phyloP scores from a whole-genome alignment of 2,113 vertebrate genomes.

The Formicarius rufipectus region DNA sequence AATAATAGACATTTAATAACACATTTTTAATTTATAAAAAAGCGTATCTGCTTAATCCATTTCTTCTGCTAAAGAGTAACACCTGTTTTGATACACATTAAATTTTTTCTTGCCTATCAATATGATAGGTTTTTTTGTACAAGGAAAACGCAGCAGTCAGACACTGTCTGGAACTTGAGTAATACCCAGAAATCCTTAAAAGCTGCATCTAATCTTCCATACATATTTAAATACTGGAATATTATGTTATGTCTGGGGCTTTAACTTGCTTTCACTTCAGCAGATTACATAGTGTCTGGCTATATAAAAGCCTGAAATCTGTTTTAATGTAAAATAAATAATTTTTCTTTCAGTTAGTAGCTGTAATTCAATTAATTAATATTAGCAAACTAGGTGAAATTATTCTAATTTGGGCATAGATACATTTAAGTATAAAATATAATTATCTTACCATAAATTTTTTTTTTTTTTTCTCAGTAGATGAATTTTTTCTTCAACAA shows the following conservation, averaged over 20 bases:
- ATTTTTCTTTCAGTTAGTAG: background rate
- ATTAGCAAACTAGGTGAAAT: background rate
- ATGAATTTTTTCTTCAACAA: background rate
- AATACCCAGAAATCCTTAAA: conserved; percentile 59
- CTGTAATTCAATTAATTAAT: background rate
- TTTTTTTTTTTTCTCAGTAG: background rate
- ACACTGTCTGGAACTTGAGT: conserved; percentile 49
- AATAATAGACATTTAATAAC: background rate
- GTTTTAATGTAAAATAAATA: background rate
- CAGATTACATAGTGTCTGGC: background rate
- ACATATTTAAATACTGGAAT: conserved; percentile 58
- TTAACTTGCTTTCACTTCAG: background rate
- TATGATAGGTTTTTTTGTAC: background rate
- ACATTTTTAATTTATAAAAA: background rate
- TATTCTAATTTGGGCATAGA: background rate
- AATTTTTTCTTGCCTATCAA: background rate
- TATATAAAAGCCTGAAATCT: background rate
- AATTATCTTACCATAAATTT: background rate
- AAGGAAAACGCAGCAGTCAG: conserved; percentile 16
- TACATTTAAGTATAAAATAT: background rate
- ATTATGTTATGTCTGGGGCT: background rate
- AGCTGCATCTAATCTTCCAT: conserved; percentile 52
- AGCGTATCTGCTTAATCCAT: background rate
- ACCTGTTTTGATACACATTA: background rate
- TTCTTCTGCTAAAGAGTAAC: background rate